Evolutionary conservation across 2,113 vertebrate species (phyloP).

Genomic region (Eupsittula cactorum): DNA sequence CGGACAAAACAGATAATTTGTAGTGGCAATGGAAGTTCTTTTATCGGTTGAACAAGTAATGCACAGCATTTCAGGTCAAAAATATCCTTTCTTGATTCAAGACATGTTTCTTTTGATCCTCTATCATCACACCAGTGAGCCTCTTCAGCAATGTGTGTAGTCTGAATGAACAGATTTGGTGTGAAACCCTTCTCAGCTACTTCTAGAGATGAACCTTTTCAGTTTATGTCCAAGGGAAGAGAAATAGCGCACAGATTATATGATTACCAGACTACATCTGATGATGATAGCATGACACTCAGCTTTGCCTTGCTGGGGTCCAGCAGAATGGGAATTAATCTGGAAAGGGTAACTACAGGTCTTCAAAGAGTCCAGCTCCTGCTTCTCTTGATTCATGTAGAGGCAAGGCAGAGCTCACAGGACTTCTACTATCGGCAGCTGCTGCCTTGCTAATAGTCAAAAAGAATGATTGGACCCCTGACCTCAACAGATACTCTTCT

Average conservation of each 20-base stretch:
- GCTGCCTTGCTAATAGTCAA: background rate
- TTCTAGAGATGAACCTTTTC: background rate
- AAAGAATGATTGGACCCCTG: background rate
- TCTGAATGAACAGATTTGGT: background rate
- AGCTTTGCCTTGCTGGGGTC: background rate
- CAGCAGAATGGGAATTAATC: background rate
- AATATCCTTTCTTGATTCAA: background rate
- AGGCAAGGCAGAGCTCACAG: background rate
- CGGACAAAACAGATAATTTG: conserved; percentile 41
- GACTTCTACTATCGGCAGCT: background rate
- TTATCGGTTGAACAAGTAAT: background rate
- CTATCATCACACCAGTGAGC: background rate
- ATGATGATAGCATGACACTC: background rate
- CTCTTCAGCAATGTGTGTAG: background rate
- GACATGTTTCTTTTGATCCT: background rate
- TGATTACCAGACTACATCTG: background rate
- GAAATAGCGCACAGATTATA: background rate
- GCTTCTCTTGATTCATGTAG: background rate
- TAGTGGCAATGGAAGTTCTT: background rate
- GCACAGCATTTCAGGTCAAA: background rate
- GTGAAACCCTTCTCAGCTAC: background rate
- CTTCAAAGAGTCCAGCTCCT: background rate
- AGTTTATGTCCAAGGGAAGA: background rate
- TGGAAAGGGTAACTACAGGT: background rate
- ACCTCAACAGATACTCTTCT: background rate